Evolutionary conservation across 1,140 invertebrate species (phyloP).

Genomic region (Drosophila tsacasi): DNA sequence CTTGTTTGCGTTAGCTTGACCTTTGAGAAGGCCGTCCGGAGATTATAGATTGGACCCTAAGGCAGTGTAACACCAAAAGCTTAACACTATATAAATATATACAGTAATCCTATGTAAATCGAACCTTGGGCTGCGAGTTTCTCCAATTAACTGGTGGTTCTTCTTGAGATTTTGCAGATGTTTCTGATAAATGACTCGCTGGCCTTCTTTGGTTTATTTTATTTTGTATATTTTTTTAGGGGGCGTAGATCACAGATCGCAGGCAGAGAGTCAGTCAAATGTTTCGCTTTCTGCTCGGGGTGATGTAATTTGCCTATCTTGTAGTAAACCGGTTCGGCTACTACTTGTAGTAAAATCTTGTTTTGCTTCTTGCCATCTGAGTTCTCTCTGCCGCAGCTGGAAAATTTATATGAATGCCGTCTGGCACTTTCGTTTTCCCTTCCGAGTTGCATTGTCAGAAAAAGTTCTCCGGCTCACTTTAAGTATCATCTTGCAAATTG

Average conservation of each 20-base stretch:
- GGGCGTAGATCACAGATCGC: constrained; percentile 43
- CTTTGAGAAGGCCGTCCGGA: constrained; percentile 32
- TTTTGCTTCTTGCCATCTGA: constrained; percentile 37
- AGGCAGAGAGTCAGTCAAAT: constrained; percentile 47
- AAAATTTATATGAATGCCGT: constrained; percentile 37
- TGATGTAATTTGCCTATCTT: constrained; percentile 72
- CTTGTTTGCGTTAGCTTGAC: constrained; percentile 18
- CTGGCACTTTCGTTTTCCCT: constrained; percentile 66
- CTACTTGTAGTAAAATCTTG: constrained; percentile 53
- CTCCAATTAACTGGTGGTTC: constrained; percentile 26
- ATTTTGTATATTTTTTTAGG: constrained; percentile 11
- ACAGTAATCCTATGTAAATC: constrained; percentile 45
- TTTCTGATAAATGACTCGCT: constrained; percentile 24
- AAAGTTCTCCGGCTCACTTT: constrained; percentile 35
- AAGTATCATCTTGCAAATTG: constrained; percentile 64
- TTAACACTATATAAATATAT: constrained; percentile 3
- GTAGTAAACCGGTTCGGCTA: constrained; percentile 67
- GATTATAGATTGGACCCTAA: constrained; percentile 47
- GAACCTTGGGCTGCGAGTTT: constrained; percentile 31
- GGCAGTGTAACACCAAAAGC: constrained; percentile 20
- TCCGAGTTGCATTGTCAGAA: constrained; percentile 34
- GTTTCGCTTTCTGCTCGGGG: constrained; percentile 45
- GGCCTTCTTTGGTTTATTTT: constrained; percentile 29
- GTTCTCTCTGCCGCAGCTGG: constrained; percentile 51
- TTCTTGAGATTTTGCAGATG: constrained; percentile 69